Percentiles rank a stretch among this genome's conserved stretches.
Conservation (phyloP, 2,113 vertebrate genomes). For the Ia io region DNA sequence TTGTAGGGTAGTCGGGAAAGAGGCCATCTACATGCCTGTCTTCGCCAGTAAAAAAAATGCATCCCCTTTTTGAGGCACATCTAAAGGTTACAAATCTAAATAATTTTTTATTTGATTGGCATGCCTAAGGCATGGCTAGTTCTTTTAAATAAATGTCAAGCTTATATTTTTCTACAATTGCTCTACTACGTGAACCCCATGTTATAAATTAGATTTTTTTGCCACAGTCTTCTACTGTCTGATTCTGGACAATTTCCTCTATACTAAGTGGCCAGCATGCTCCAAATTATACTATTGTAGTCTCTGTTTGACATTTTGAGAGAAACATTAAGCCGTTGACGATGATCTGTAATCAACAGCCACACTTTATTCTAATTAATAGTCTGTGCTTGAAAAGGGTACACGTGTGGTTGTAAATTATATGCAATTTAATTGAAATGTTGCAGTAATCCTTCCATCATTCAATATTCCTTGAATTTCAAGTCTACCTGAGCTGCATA, state of each 20-base stretch:
- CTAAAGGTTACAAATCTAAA: constrained; percentile 57
- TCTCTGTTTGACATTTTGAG: constrained; percentile 14
- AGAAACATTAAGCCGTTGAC: neutral
- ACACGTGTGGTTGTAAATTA: constrained; percentile 65
- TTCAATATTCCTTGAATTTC: constrained; percentile 26
- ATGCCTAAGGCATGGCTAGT: neutral
- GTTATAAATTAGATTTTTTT: constrained; percentile 28
- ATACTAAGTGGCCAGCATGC: neutral
- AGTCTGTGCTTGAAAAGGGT: neutral
- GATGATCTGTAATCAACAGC: neutral
- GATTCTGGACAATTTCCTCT: neutral
- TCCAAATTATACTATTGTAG: neutral
- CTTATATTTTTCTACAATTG: neutral
- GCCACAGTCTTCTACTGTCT: neutral
- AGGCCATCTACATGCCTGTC: constrained; percentile 42
- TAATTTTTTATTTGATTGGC: constrained; percentile 45
- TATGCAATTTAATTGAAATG: constrained; percentile 47
- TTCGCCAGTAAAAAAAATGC: neutral
- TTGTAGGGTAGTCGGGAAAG: constrained; percentile 58
- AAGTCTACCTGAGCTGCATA: constrained; percentile 28
- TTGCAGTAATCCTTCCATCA: neutral
- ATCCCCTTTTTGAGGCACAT: constrained; percentile 64
- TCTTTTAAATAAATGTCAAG: neutral
- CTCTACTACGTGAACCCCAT: neutral
- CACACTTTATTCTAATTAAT: constrained; percentile 30